Base-by-base conservation (phyloP, 2,888 invertebrate species). In the Xanthia icteritia region DNA sequence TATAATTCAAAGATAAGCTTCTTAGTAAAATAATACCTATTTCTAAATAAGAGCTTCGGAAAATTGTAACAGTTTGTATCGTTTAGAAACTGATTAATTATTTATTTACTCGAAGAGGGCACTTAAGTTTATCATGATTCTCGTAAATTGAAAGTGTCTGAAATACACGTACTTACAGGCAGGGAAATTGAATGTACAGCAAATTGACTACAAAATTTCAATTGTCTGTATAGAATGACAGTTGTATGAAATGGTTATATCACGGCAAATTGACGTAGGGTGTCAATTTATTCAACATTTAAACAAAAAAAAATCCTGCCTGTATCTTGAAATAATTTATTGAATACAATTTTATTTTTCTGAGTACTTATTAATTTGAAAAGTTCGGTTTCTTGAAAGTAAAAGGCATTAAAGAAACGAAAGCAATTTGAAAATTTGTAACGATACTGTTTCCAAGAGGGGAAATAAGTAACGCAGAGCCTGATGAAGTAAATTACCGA, bases 401-500 rank as follows among this genome's bases (percentile, higher is more conserved):
- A 58, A 42, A 77, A 77, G 42, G 45, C 31, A 71, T 64, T 56
- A 56, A 56, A 81, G 51, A 42, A 82, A 67, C 27, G 61, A 76
- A 73, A 70, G 31, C 9, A 67, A 66, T 69, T 67, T 66, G 56
- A 60, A 79, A 68, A 71, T 76, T 74, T 78, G 31, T 3, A 39
- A 54, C 31, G 58, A 70, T 74, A 70, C 61, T 4, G 64, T 60
- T 70, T 63, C 23, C 0, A 6, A 36, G 74, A 61, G 51, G 27
- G 65, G 54, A 63, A 74, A 78, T 45, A 69, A 45, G 39, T 11
- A 61, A 76, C 27, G 27, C 61, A 45, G 45, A 54, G 60, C 1
- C 58, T 72, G 54, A 68, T 61, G 63, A 66, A 77, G 75, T 48
- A 79, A 85, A 87, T 77, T 85, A 76, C 56, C 20, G 5, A 78